phyloP scores from a whole-genome alignment of 2,797 vertebrate genomes.

The Siniperca scherzeri region DNA sequence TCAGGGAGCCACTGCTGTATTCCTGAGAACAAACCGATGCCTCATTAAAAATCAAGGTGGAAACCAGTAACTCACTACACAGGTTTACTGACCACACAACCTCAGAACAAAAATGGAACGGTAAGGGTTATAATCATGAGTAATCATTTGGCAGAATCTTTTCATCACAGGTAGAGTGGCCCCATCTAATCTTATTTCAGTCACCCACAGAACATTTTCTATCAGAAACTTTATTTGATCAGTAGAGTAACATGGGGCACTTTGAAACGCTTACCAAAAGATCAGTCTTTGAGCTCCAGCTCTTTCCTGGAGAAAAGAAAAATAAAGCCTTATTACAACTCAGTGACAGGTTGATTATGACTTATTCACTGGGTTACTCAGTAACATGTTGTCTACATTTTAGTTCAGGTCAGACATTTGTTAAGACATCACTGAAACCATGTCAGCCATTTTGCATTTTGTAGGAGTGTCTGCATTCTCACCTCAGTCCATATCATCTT shows the following conservation, averaged over 20 bases:
- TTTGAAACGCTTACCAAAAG: constrained; percentile 20
- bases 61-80: rapidly evolving
- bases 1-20: rapidly evolving
- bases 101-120: constrained; percentile 86
- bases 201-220: background rate
- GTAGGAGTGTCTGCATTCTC: background rate
- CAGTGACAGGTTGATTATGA: rapidly evolving
- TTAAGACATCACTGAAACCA: constrained; percentile 80
- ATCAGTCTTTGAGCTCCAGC: rapidly evolving
- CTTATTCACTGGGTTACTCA: constrained; percentile 65
- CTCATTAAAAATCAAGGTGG: background rate
- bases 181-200: background rate
- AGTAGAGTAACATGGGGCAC: background rate
- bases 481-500: constrained; percentile 17
- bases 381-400: constrained; percentile 76
- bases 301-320: background rate
- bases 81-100: constrained; percentile 22
- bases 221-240: background rate
- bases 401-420: constrained; percentile 89
- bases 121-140: constrained; percentile 84
- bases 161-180: constrained; percentile 77
- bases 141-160: constrained; percentile 88
- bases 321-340: constrained; percentile 1
- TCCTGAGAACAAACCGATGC: background rate
- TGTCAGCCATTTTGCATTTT: rapidly evolving